Evolutionary conservation across 2,113 vertebrate genomes (phyloP), one percentile per base, ranked within the genome.

Genomic region (Vireo altiloquus): DNA sequence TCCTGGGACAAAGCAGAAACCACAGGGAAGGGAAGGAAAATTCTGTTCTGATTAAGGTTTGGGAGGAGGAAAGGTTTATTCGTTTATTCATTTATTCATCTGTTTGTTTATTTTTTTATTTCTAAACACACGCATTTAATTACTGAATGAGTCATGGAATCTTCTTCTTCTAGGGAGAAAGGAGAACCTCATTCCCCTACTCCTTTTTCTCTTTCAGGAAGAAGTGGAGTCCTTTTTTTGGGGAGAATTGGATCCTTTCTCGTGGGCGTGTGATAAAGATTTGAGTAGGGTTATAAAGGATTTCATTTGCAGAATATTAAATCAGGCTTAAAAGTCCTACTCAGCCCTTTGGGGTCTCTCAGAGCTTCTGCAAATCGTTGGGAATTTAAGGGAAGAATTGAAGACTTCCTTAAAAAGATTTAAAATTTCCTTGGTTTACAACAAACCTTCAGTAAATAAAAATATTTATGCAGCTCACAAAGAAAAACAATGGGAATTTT

Each of bases 1-100:
- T 96, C 60, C 72, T 64, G 72, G 60, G 89, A 80, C 56, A 86
- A 90, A 52, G 3, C 63, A 89, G 64, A 83, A 94, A 86, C 57
- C 71, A n/a, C 47, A 18, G 76, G 77, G 49, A 53, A 37, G 17
- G 21, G 15, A 49, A 52, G 25, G 72, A 86, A 89, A 94, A 21
- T 4, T 25, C 15, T 49, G 54, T 90, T 82, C 57, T 50, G 7
- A 66, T 88, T 54, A 76, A 47, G 39, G 49, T 27, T 66, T 42
- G 27, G 72, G 64, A 74, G 23, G 25, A 50, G 3, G 17, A 24
- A 64, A 18, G 11, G 4, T 20, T 72, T 74, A 19, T 74, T 84
- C 47, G 28, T 74, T 64, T 23, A 12, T 39, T 54, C 14, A 4
- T 50, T 75, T 31, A 2, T 13, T 63, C 30, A 3, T n/a, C 61